Evolutionary conservation across 2,113 vertebrate genomes (phyloP).

Genomic region (Pimephales promelas): DNA sequence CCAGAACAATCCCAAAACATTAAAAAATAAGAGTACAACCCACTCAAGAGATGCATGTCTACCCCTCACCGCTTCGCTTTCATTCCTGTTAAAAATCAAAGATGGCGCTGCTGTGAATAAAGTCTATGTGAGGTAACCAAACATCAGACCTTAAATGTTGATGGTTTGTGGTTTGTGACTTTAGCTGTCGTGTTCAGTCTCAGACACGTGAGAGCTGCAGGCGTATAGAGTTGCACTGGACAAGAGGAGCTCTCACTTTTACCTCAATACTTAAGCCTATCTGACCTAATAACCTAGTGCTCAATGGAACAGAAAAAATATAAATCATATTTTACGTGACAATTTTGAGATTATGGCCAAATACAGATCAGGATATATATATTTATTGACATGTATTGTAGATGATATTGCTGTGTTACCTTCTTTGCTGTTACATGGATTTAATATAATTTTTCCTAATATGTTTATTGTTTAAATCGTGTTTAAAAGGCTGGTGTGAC

Average conservation of each 20-base stretch:
- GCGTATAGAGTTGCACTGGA: conserved; percentile 18
- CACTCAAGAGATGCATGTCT: no score
- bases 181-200: neutral
- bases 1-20: no score
- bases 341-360: neutral
- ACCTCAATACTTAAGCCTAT: neutral
- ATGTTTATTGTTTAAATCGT: neutral
- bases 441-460: neutral
- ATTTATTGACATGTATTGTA: neutral
- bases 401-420: neutral
- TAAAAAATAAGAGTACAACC: no score
- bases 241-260: conserved; percentile 20
- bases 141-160: conserved; percentile 16
- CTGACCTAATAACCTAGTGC: neutral
- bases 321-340: neutral
- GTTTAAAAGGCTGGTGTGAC: neutral
- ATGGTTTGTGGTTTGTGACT: conserved; percentile 1
- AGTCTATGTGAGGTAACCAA: neutral
- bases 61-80: no score
- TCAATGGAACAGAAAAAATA: neutral
- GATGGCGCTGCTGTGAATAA: no score
- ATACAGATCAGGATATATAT: no score
- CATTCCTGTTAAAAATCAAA: no score
- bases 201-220: conserved; percentile 10
- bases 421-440: neutral